Evolutionary conservation across 2,113 vertebrate genomes (phyloP), one percentile per base, ranked within the genome.

Genomic region (Rhabdomys dilectus): DNA sequence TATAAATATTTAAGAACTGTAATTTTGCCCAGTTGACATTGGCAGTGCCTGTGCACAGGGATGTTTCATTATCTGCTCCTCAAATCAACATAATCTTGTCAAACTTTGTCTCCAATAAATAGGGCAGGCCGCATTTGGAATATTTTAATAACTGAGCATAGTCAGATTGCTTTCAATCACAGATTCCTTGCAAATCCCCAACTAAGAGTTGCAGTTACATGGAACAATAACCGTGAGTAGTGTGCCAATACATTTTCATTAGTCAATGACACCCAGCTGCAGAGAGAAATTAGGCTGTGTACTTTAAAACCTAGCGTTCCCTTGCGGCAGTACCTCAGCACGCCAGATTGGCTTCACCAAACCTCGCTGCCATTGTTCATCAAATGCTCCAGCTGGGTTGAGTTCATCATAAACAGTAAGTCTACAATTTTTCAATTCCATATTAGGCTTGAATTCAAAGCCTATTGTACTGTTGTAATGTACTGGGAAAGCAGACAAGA

Each of bases 1-100:
- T 98, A 98, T 98, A 98, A 98, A 98, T 98, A 98, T 98, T 98
- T 98, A 98, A 99, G 96, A 92, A 98, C 98, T 97, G 95, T 98
- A 98, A 98, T 98, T 98, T 97, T 98, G 85, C 97, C 91, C 97
- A 97, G 97, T 98, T 98, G 98, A 98, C 96, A 96, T 85, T 97
- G 97, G 93, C 95, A 97, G 87, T 97, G 97, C 97, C 97, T 98
- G 85, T 97, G 96, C 97, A 97, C 93, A 7, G 97, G 94, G 88
- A 95, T 97, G 96, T 98, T 98, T 98, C 97, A 98, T 98, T 98
- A 98, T 97, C 97, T 34, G 89, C 42, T 98, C 93, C 97, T 98
- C 91, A 6, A 98, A 97, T 98, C 98, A 98, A 98, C 94, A 98
- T 98, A 98, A 98, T 98, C 98, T 98, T 98, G 98, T 98, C 98